phyloP scores from a whole-genome alignment of 2,888 invertebrate genomes.

The Sphinx pinastri region DNA sequence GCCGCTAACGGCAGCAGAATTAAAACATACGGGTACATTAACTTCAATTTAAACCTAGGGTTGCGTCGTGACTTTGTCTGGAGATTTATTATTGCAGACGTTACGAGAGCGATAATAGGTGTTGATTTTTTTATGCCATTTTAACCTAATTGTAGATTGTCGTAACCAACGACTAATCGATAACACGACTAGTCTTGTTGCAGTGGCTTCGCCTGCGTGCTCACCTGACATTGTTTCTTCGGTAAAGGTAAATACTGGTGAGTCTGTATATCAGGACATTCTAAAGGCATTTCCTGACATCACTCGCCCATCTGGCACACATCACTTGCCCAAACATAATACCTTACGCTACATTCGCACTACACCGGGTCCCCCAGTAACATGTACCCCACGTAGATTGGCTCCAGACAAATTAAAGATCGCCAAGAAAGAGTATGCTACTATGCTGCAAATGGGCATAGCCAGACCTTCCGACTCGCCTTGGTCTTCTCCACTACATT shows the following conservation, averaged over 20 bases:
- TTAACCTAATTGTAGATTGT: slow-evolving; percentile 16
- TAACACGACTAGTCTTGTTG: neutral
- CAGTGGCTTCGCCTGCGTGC: no score
- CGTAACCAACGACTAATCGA: slow-evolving; percentile 18
- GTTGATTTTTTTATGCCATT: slow-evolving; percentile 31
- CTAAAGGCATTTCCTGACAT: no score
- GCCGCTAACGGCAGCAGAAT: slow-evolving; percentile 15
- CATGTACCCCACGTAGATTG: no score
- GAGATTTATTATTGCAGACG: slow-evolving; percentile 30
- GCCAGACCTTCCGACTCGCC: no score
- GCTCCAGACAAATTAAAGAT: slow-evolving; percentile 28
- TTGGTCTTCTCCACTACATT: no score
- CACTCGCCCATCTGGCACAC: slow-evolving; percentile 28
- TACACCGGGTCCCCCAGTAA: slow-evolving; percentile 30
- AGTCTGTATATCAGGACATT: no score
- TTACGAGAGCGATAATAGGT: slow-evolving; percentile 29
- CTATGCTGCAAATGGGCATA: slow-evolving; percentile 27
- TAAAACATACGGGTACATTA: slow-evolving; percentile 2
- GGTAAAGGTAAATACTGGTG: no score
- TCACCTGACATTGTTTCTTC: no score
- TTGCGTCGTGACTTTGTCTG: slow-evolving; percentile 25
- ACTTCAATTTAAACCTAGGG: slow-evolving; percentile 4
- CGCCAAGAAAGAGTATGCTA: slow-evolving; percentile 27
- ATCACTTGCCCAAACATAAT: slow-evolving; percentile 11
- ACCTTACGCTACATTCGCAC: slow-evolving; percentile 30